Evolutionary conservation across 2,888 invertebrate genomes (phyloP).

Genomic region (Macroteleia sp.): DNA sequence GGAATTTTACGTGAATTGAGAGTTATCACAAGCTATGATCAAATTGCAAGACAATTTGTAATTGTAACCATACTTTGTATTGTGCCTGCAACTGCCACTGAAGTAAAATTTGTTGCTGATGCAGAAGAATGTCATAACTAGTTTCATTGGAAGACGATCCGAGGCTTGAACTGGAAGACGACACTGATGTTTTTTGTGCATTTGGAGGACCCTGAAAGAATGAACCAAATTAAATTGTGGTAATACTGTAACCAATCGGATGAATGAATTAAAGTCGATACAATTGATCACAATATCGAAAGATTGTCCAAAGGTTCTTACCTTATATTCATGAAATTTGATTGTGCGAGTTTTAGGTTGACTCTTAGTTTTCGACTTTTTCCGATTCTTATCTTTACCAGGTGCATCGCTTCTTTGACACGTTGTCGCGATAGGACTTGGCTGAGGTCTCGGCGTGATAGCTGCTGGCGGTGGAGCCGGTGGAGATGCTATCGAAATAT

Average conservation of each 20-base stretch:
- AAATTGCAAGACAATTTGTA: too few species aligned
- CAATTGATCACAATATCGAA: too few species aligned
- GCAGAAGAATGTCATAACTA: constrained; percentile 94
- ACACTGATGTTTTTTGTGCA: constrained; percentile 89
- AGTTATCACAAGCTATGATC: too few species aligned
- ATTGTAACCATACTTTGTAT: constrained; percentile 86
- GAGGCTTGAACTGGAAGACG: constrained; percentile 84
- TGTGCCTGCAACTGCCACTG: constrained; percentile 93
- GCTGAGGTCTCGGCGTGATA: constrained; percentile 85
- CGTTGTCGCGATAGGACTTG: constrained; percentile 83
- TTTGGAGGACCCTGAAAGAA: constrained; percentile 91
- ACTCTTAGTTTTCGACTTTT: constrained; percentile 92
- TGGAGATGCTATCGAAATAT: constrained; percentile 87
- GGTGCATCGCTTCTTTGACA: constrained; percentile 86
- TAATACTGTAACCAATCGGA: too few species aligned
- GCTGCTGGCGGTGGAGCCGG: constrained; percentile 86
- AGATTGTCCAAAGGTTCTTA: too few species aligned
- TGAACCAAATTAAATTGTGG: too few species aligned
- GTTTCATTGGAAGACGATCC: constrained; percentile 87
- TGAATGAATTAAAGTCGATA: too few species aligned
- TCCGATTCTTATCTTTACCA: constrained; percentile 89
- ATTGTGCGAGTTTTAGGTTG: constrained; percentile 93
- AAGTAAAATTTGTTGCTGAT: constrained; percentile 96
- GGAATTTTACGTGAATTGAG: too few species aligned
- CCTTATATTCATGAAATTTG: constrained; percentile 98